Conservation (phyloP, 2,888 invertebrate genomes). For the Standfussiana lucernea region DNA sequence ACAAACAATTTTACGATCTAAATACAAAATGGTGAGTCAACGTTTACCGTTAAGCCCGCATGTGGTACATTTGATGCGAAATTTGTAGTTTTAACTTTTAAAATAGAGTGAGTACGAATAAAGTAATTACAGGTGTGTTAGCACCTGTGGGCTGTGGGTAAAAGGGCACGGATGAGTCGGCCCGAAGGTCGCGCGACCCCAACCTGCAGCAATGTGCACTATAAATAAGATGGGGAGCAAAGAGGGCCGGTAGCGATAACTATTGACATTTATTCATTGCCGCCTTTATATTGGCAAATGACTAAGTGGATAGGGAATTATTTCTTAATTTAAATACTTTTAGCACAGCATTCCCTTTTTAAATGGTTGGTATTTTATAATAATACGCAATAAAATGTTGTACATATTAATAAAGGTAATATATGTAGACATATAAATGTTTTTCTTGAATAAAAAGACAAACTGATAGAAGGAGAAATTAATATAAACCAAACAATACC, state of each 20-base stretch:
- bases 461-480: not conserved
- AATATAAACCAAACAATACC: not conserved
- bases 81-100: constrained; percentile 26
- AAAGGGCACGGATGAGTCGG: constrained; percentile 74
- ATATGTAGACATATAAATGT: not conserved
- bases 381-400: not conserved
- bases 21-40: constrained; percentile 60
- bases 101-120: constrained; percentile 69
- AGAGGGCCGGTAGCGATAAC: constrained; percentile 40
- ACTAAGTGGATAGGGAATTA: constrained; percentile 20
- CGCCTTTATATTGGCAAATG: constrained; percentile 34
- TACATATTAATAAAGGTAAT: not conserved
- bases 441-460: not conserved
- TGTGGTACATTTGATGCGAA: constrained; percentile 37
- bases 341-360: not conserved
- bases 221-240: constrained; percentile 62
- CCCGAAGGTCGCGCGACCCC: constrained; percentile 77
- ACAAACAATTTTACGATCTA: constrained; percentile 45
- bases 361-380: not conserved
- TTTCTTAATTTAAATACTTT: constrained; percentile 7
- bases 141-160: constrained; percentile 85
- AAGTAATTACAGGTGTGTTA: constrained; percentile 83
- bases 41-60: constrained; percentile 66
- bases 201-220: constrained; percentile 68
- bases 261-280: constrained; percentile 47